Conservation (phyloP, 2,888 invertebrate species). For the Nesidiocoris tenuis region DNA sequence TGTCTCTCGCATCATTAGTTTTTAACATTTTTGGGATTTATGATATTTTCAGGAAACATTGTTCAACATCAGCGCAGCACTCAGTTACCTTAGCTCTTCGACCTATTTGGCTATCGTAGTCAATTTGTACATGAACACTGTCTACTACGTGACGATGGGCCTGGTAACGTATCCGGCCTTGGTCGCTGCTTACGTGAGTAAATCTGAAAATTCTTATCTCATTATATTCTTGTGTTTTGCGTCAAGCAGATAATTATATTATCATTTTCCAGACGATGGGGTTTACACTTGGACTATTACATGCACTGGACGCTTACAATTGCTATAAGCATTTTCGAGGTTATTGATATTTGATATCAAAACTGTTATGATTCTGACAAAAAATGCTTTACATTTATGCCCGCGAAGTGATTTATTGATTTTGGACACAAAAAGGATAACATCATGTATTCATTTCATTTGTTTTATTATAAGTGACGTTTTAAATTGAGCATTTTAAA, state of each 20-base stretch:
- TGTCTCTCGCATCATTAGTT: no score
- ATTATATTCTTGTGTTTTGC: no score
- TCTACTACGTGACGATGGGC: conserved; percentile 72
- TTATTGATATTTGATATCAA: conserved; percentile 44
- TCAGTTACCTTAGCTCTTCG: conserved; percentile 75
- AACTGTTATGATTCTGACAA: no score
- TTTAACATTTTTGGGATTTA: no score
- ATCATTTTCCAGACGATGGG: conserved; percentile 71
- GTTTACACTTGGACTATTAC: conserved; percentile 70
- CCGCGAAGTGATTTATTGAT: no score
- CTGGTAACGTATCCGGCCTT: conserved; percentile 83
- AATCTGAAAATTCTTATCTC: neutral
- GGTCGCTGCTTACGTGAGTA: conserved; percentile 77
- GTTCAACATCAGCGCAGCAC: conserved; percentile 74
- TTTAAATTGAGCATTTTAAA: no score
- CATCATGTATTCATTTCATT: no score
- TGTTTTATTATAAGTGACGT: no score
- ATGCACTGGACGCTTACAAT: conserved; percentile 76
- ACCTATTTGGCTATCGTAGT: conserved; percentile 78
- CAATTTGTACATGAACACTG: conserved; percentile 72
- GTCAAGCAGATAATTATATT: no score
- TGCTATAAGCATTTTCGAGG: conserved; percentile 60
- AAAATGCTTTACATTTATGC: no score
- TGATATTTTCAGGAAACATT: conserved; percentile 78
- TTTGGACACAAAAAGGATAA: no score